phyloP scores from a whole-genome alignment of 2,113 vertebrate genomes.

The Falco punctatus region DNA sequence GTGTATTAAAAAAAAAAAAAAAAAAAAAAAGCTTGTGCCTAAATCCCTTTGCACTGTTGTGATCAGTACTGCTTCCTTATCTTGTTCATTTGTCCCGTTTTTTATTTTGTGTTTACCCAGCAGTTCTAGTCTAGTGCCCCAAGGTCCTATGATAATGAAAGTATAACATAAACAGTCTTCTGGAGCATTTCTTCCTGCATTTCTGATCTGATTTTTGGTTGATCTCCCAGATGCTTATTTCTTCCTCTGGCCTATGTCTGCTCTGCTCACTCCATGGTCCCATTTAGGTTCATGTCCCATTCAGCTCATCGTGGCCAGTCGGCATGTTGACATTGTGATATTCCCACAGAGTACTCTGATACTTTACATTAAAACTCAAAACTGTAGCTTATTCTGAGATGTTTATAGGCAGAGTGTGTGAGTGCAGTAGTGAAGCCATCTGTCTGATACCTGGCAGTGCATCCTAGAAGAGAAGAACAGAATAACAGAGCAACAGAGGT shows the following conservation, averaged over 20 bases:
- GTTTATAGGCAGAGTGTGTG: no score
- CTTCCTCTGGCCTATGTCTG: background rate
- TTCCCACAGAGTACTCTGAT: background rate
- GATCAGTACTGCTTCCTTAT: background rate
- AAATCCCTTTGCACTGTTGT: background rate
- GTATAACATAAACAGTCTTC: background rate
- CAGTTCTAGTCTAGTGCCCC: background rate
- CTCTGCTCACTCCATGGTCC: background rate
- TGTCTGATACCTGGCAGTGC: background rate
- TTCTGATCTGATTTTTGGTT: background rate
- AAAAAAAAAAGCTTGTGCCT: no score
- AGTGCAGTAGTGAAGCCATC: background rate
- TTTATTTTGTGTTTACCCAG: background rate
- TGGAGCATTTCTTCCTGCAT: background rate
- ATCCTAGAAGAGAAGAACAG: background rate
- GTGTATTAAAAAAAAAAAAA: background rate
- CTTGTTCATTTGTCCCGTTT: background rate
- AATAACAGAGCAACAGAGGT: background rate
- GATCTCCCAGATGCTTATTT: background rate
- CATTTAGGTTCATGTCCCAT: background rate
- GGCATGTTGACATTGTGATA: background rate
- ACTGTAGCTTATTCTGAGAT: background rate
- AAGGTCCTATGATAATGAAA: background rate
- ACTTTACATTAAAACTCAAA: background rate
- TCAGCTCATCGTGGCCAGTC: background rate